Base-by-base conservation (phyloP, 2,797 vertebrate species). In the Phalloptychus januarius region DNA sequence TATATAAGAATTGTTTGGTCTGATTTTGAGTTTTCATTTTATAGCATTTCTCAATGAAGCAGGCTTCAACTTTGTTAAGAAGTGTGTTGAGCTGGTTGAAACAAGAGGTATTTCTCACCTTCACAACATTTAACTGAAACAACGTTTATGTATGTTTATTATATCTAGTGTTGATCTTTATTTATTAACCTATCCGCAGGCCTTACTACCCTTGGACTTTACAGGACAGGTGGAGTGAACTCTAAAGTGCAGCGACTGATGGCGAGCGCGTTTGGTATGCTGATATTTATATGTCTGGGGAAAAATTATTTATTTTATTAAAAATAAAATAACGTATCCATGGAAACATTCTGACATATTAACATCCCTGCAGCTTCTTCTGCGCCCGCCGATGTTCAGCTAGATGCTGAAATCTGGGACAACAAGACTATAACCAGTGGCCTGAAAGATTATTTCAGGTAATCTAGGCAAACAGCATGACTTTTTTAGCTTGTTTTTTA, bases 341-440 rank as follows among this genome's bases (percentile, higher is more conserved):
- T 74, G 69, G 48, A 69, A 50, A 80, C 74, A 54, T 73, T 7
- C 33, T 82, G 0, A 77, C 81, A 13, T 52, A 1, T 48, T 18
- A 46, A 77, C 20, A 74, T 4, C 58, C 48, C 90, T 84, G 56
- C 77, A 99, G 98, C 97, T 6, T 94, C 97, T 75, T 97, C 97
- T 87, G 97, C 97, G 69, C 94, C 97, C 78, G 91, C 96, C 81
- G 97, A 98, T 86, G 94, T 97, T 86, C 97, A 97, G 92, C 97
- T 99, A 83, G 97, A 99, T 84, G 93, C 97, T 87, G 97, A 99
- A 72, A 85, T 96, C 72, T 99, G 98, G 98, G 98, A 99, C 95
- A 99, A 98, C 92, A 99, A 99, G 94, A 99, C 98, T 48, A 98
- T 99, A 90, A 99, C 98, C 50, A 99, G 98, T 0, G 98, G 97